These are phyloP conservation scores for Saguinus imperator DNA, from an alignment of 2,113 vertebrate genomes.

Conservation along the genomic window DNA sequence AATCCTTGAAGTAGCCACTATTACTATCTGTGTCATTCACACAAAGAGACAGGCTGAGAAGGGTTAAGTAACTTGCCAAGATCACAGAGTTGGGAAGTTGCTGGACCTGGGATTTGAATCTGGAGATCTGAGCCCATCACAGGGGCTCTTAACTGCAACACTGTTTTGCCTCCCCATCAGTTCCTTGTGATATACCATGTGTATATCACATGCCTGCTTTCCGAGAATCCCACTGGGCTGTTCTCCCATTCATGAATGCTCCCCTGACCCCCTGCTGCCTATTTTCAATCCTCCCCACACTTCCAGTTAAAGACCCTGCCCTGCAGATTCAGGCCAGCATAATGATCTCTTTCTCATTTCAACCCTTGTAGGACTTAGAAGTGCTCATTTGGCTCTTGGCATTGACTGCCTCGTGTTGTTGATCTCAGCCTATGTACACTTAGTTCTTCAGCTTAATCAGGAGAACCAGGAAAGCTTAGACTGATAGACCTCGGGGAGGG, in stretches of 20 bases:
- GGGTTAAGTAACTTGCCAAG: background rate
- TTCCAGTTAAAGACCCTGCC: background rate
- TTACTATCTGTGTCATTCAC: background rate
- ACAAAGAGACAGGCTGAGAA: background rate
- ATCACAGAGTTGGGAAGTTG: background rate
- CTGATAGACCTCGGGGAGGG: background rate
- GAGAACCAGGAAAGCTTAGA: background rate
- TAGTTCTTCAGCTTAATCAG: background rate
- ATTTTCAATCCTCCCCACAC: background rate
- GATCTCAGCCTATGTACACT: background rate
- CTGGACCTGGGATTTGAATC: background rate
- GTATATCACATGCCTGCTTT: background rate
- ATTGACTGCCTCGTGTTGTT: background rate
- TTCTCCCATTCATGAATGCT: background rate
- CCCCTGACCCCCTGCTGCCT: background rate
- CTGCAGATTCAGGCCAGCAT: background rate
- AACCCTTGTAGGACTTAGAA: background rate
- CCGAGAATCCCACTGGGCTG: background rate
- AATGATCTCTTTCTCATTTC: background rate
- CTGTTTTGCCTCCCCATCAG: background rate
- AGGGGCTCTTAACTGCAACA: background rate
- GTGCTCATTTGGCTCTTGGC: background rate
- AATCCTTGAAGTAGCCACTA: background rate
- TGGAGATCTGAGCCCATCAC: background rate
- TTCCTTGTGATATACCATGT: background rate